phyloP scores from a whole-genome alignment of 2,797 vertebrate genomes.

The Podargus strigoides region DNA sequence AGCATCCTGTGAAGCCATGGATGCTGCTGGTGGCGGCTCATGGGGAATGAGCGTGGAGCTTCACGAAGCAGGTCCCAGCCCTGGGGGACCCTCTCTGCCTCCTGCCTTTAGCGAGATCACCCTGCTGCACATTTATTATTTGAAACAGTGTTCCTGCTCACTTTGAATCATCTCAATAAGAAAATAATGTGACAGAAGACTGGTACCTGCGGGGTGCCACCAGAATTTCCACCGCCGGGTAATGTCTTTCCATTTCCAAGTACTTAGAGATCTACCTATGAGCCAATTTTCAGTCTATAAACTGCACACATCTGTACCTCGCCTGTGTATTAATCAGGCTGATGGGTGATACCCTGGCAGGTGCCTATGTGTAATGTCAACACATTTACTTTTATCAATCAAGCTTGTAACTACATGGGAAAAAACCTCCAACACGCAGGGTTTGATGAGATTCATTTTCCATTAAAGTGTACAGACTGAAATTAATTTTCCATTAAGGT shows the following conservation, averaged over 20 bases:
- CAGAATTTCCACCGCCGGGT: neutral
- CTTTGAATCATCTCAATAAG: neutral
- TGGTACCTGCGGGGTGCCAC: neutral
- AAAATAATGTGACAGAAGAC: neutral
- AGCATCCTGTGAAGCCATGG: neutral
- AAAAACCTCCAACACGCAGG: accelerated
- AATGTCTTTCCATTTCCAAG: neutral
- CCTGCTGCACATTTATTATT: neutral
- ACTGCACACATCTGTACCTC: neutral
- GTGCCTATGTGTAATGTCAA: neutral
- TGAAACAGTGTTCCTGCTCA: neutral
- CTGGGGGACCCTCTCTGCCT: neutral
- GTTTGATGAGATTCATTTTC: neutral
- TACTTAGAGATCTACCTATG: neutral
- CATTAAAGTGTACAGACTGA: neutral
- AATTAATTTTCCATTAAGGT: neutral
- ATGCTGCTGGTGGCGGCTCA: neutral
- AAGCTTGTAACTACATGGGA: neutral
- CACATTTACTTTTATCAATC: neutral
- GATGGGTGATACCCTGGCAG: neutral
- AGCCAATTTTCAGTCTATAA: neutral
- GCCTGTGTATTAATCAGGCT: neutral
- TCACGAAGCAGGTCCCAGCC: neutral
- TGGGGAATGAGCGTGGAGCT: neutral
- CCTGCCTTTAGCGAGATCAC: neutral